Conservation (phyloP, 1,140 invertebrate species). For the Platyura marginata region DNA sequence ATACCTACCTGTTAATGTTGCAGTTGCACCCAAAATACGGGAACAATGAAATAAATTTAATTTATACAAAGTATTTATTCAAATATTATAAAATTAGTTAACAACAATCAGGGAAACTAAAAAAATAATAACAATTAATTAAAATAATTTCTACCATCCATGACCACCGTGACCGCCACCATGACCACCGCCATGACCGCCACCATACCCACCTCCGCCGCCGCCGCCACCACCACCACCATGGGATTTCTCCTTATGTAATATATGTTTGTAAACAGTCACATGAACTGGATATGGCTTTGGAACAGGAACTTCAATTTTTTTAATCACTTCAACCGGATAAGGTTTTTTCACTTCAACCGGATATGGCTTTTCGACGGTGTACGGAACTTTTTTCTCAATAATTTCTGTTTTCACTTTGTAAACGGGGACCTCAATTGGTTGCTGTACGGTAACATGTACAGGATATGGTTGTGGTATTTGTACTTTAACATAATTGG, state of each 20-base stretch:
- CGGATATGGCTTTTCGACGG: slow-evolving; percentile 55
- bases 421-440: slow-evolving; percentile 51
- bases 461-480: slow-evolving; percentile 58
- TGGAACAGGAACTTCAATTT: slow-evolving; percentile 52
- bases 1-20: too few relatives aligned
- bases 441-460: slow-evolving; percentile 47
- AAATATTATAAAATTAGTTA: too few relatives aligned
- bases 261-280: slow-evolving; percentile 64
- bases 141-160: too few relatives aligned
- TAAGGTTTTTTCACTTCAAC: slow-evolving; percentile 60
- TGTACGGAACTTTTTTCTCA: slow-evolving; percentile 54
- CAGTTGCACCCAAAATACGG: too few relatives aligned
- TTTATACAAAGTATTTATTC: too few relatives aligned
- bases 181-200: too few relatives aligned
- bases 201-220: too few relatives aligned
- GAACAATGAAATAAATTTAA: too few relatives aligned
- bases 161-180: too few relatives aligned
- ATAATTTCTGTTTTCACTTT: slow-evolving; percentile 43
- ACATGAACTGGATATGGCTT: slow-evolving; percentile 62
- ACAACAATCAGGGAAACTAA: too few relatives aligned
- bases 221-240: slow-evolving; percentile 20
- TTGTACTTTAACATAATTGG: slow-evolving; percentile 51
- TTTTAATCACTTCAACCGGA: slow-evolving; percentile 57
- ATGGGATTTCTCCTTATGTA: slow-evolving; percentile 36
- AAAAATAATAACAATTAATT: too few relatives aligned